These are phyloP conservation scores for Cantharis rufa DNA, from an alignment of 2,888 invertebrate species.

Conservation along the genomic window DNA sequence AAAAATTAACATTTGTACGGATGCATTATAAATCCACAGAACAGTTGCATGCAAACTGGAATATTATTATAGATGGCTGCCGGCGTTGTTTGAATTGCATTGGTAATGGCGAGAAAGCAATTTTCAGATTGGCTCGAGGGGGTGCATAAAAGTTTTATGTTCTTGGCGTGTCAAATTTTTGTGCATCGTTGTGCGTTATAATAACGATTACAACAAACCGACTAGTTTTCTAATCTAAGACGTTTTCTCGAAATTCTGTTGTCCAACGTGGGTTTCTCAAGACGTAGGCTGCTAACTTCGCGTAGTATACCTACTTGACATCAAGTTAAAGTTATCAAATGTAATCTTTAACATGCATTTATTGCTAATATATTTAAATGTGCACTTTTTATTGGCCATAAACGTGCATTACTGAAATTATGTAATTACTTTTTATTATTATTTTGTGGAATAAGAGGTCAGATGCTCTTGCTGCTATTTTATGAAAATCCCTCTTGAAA, in stretches of 20 bases:
- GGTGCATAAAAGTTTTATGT: slow-evolving; percentile 22
- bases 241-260: background rate
- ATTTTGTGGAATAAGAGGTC: background rate
- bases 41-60: background rate
- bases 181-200: slow-evolving; percentile 9
- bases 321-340: background rate
- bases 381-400: background rate
- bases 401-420: background rate
- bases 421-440: background rate
- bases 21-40: background rate
- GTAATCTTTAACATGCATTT: background rate
- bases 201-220: slow-evolving; percentile 16
- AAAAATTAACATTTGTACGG: background rate
- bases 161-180: slow-evolving; percentile 20
- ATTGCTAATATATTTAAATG: background rate
- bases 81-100: slow-evolving; percentile 21
- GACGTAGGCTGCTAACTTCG: background rate
- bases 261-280: background rate
- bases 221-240: slow-evolving; percentile 2
- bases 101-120: slow-evolving; percentile 29
- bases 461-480: background rate
- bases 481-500: background rate
- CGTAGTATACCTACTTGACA: background rate
- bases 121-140: slow-evolving; percentile 21
- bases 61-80: slow-evolving; percentile 21